These are phyloP conservation scores for Euproctis similis DNA, from an alignment of 2,888 invertebrate species.

Conservation along the genomic window DNA sequence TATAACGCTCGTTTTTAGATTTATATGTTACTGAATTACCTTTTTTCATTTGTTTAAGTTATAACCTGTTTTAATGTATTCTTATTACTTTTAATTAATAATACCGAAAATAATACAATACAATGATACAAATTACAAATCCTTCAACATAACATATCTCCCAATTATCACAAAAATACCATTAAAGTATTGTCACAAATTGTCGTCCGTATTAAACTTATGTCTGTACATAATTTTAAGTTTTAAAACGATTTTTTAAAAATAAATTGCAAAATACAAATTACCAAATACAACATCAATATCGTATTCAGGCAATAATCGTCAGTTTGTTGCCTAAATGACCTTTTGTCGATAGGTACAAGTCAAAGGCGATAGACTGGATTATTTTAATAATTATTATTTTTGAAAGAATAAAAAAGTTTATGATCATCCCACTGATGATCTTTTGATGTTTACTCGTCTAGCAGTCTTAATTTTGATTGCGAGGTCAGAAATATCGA, in stretches of 20 bases:
- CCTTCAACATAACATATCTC: constrained; percentile 5
- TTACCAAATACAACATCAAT: constrained; percentile 60
- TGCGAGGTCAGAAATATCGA: too few species aligned
- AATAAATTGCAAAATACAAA: constrained; percentile 59
- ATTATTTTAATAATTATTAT: too few species aligned
- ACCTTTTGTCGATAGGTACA: constrained; percentile 28
- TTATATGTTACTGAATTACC: too few species aligned
- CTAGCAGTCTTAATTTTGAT: too few species aligned
- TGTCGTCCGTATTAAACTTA: constrained; percentile 19
- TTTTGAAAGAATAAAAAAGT: too few species aligned
- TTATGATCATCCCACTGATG: too few species aligned
- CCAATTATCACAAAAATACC: constrained; percentile 12
- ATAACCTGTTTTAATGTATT: too few species aligned
- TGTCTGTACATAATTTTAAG: constrained; percentile 29
- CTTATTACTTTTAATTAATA: too few species aligned
- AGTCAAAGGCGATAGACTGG: constrained; percentile 10
- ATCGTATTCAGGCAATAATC: constrained; percentile 63
- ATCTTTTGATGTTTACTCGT: too few species aligned
- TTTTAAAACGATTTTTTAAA: constrained; percentile 33
- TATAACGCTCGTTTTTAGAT: constrained; percentile 29
- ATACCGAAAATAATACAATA: too few species aligned
- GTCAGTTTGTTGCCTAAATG: constrained; percentile 64
- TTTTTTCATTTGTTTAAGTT: background rate
- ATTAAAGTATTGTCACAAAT: constrained; percentile 20
- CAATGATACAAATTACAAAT: constrained; percentile 8